A percentile compares a stretch with the other conserved stretches of the same genome.
These are phyloP conservation scores for Drosophila gunungcola DNA, from an alignment of 1,140 invertebrate species.

Conservation along the genomic window DNA sequence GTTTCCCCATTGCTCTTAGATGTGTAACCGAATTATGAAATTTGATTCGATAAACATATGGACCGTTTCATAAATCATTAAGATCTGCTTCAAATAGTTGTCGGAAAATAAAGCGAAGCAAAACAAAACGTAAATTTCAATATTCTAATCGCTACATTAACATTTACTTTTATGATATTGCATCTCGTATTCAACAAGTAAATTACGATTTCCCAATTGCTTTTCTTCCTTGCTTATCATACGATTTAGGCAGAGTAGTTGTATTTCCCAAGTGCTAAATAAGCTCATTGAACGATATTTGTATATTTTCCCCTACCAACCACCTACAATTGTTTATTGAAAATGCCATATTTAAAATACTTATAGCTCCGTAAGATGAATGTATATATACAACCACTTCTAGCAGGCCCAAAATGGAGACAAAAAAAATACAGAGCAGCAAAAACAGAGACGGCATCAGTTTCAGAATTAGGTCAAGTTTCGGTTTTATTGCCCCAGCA, in stretches of 20 bases:
- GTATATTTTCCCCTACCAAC: constrained; percentile 23
- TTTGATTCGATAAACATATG: constrained; percentile 2
- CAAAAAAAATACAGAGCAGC: constrained; percentile 34
- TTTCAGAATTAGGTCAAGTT: constrained; percentile 78
- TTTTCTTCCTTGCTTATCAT: constrained; percentile 25
- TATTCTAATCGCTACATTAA: background rate
- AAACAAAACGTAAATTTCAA: background rate
- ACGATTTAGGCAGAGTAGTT: constrained; percentile 13
- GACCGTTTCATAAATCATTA: constrained; percentile 6
- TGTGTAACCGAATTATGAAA: constrained; percentile 7
- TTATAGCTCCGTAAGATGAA: constrained; percentile 12
- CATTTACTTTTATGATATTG: constrained; percentile 8
- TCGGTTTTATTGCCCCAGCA: constrained; percentile 72
- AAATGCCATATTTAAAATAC: constrained; percentile 44
- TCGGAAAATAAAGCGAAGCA: background rate
- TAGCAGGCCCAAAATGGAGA: constrained; percentile 36
- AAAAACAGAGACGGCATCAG: constrained; percentile 46
- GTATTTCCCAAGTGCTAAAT: constrained; percentile 35
- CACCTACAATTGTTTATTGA: constrained; percentile 59
- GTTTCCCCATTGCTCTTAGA: background rate
- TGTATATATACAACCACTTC: constrained; percentile 35
- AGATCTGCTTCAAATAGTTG: background rate
- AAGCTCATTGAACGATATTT: constrained; percentile 31
- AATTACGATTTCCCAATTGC: constrained; percentile 3
- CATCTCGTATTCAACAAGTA: constrained; percentile 9